Conservation (phyloP, 2,888 invertebrate species). For the Cheilosia scutellata region DNA sequence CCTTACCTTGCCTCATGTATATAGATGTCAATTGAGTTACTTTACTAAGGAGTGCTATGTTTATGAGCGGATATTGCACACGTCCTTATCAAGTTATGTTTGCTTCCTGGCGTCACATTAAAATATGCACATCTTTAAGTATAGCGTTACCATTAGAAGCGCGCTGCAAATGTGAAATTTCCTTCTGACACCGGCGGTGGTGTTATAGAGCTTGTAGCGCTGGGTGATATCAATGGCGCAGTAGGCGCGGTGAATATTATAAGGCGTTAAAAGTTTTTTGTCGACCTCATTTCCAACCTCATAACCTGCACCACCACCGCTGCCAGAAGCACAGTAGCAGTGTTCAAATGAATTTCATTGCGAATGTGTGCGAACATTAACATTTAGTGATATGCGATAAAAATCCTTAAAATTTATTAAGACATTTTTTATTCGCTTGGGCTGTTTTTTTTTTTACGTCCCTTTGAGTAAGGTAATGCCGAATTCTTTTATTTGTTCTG, state of each 20-base stretch:
- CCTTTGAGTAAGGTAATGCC: not conserved
- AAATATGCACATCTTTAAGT: slow-evolving; percentile 46
- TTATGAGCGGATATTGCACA: slow-evolving; percentile 69
- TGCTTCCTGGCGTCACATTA: slow-evolving; percentile 44
- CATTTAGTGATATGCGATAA: slow-evolving; percentile 55
- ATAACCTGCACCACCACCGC: not conserved
- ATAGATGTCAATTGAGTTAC: slow-evolving; percentile 71
- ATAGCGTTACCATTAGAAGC: slow-evolving; percentile 25
- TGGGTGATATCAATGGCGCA: slow-evolving; percentile 29
- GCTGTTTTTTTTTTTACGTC: not conserved
- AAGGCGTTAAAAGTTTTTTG: slow-evolving; percentile 26
- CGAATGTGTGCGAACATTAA: slow-evolving; percentile 67
- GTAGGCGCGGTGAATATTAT: slow-evolving; percentile 39
- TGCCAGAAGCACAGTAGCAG: slow-evolving; percentile 5
- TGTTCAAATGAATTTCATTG: slow-evolving; percentile 60
- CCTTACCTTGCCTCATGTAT: slow-evolving; percentile 1
- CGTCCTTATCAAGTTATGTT: slow-evolving; percentile 68
- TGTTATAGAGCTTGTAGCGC: not conserved
- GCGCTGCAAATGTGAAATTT: slow-evolving; percentile 60
- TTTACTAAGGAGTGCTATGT: slow-evolving; percentile 62
- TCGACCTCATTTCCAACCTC: slow-evolving; percentile 21
- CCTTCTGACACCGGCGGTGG: slow-evolving; percentile 32
- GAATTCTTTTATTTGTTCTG: slow-evolving; percentile 1
- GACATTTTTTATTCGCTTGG: slow-evolving; percentile 25
- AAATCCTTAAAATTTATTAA: slow-evolving; percentile 66